Evolutionary conservation across 2,797 vertebrate species (phyloP).

Genomic region (Triplophysa yarkandensis): DNA sequence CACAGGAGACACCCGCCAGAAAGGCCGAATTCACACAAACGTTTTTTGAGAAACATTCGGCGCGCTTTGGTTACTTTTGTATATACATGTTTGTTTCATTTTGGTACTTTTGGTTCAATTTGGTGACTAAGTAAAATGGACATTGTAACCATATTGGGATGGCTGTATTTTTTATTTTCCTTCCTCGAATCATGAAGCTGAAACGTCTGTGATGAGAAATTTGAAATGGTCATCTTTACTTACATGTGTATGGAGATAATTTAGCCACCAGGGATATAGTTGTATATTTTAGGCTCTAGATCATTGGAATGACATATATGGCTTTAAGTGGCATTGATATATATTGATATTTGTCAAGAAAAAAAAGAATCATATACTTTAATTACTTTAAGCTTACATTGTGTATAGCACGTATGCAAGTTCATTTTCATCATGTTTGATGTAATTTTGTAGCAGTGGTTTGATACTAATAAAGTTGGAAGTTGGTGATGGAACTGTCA

Average conservation of each 20-base stretch:
- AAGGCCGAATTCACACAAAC: conserved; percentile 15
- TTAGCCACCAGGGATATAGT: conserved; percentile 74
- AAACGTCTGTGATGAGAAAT: conserved; percentile 69
- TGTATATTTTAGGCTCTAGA: conserved; percentile 79
- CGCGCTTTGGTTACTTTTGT: conserved; percentile 45
- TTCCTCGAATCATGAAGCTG: conserved; percentile 63
- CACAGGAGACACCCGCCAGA: conserved; percentile 39
- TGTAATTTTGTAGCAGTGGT: conserved; percentile 84
- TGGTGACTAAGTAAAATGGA: conserved; percentile 42
- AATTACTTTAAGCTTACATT: conserved; percentile 78
- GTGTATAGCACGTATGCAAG: conserved; percentile 81
- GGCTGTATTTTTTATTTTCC: conserved; percentile 36
- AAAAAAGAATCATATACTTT: conserved; percentile 73
- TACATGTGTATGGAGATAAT: conserved; percentile 73
- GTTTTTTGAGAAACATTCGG: conserved; percentile 35
- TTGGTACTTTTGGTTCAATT: conserved; percentile 46
- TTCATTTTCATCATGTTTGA: conserved; percentile 80
- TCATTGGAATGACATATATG: conserved; percentile 79
- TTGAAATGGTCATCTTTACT: conserved; percentile 71
- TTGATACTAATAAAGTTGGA: conserved; percentile 84
- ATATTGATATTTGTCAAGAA: conserved; percentile 78
- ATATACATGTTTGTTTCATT: conserved; percentile 52
- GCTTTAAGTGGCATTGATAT: conserved; percentile 80
- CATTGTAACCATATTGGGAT: conserved; percentile 54
- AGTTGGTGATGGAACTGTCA: conserved; percentile 75